Conservation (phyloP, 2,113 vertebrate genomes). For the Rhynchopsitta pachyrhyncha region DNA sequence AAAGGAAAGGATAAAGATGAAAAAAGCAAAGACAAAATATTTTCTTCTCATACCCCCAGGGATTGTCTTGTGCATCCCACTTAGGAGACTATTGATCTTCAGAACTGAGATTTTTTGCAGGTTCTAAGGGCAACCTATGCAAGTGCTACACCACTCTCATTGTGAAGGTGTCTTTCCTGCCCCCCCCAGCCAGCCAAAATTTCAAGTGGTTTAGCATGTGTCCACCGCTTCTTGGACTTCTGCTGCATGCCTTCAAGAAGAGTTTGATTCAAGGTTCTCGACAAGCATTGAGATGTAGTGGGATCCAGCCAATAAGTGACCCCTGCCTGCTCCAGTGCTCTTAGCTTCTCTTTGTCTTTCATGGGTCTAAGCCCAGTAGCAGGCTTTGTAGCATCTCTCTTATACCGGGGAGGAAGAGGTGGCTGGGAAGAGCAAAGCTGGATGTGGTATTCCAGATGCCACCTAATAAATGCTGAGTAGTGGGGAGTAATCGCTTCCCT, state of each 20-base stretch:
- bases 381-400: neutral
- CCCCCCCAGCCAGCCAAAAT: neutral
- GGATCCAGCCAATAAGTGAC: neutral
- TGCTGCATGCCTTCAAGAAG: neutral
- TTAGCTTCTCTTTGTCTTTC: neutral
- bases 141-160: neutral
- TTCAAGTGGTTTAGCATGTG: neutral
- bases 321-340: neutral
- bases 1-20: neutral
- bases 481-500: neutral
- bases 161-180: neutral
- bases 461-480: neutral
- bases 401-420: neutral
- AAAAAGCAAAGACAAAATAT: neutral
- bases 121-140: neutral
- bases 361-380: neutral
- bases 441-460: rapidly evolving
- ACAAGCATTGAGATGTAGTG: neutral
- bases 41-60: neutral
- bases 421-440: neutral
- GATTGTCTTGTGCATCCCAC: neutral
- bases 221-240: neutral
- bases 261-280: neutral
- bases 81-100: neutral
- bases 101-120: neutral